Evolutionary conservation across 2,113 vertebrate genomes (phyloP).

Genomic region (Pontoporia blainvillei): DNA sequence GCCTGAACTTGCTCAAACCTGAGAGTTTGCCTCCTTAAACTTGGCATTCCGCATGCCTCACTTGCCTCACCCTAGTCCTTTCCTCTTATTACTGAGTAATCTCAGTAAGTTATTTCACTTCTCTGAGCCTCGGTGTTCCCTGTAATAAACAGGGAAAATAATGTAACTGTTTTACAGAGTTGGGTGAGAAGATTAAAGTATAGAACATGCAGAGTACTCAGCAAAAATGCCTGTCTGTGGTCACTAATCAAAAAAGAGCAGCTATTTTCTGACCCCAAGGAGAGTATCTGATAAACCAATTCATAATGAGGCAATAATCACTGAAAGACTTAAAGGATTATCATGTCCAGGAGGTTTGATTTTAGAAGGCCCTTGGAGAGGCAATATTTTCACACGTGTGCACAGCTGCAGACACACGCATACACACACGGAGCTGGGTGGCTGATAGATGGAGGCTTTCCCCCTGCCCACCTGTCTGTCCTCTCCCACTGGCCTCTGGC

Average conservation of each 20-base stretch:
- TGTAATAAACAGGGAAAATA: background rate
- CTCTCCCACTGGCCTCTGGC: background rate
- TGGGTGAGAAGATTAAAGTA: background rate
- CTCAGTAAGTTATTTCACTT: background rate
- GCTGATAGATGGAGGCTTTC: background rate
- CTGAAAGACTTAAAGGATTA: background rate
- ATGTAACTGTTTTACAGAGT: background rate
- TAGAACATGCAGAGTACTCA: background rate
- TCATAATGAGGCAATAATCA: background rate
- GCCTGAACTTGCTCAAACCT: background rate
- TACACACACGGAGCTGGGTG: background rate
- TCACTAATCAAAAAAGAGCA: background rate
- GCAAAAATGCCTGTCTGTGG: background rate
- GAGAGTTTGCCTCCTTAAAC: background rate
- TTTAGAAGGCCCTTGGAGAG: background rate
- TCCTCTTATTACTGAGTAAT: background rate
- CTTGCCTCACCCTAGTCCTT: background rate
- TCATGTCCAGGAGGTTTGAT: background rate
- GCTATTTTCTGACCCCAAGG: background rate
- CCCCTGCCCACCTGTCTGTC: background rate
- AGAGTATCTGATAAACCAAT: background rate
- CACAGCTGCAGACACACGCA: too few species aligned
- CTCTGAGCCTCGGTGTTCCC: background rate
- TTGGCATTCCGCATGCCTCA: background rate
- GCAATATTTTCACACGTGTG: background rate